Percentiles rank a stretch among this genome's conserved stretches.
Conservation (phyloP, 2,888 invertebrate genomes). For the Acanthosepion esculentum region DNA sequence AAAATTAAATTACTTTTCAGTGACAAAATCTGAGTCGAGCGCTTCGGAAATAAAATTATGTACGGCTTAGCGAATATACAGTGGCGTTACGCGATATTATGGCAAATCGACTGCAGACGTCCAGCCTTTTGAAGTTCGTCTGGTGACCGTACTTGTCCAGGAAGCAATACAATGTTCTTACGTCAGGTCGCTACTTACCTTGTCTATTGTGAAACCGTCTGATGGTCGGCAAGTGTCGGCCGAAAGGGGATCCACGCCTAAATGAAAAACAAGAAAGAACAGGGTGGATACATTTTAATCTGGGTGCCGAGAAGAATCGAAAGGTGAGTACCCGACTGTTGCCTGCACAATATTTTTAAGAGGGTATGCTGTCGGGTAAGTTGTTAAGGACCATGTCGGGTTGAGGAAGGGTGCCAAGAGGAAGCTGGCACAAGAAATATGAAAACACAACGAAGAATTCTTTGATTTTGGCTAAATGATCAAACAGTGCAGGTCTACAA, state of each 20-base stretch:
- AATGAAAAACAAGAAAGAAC: not conserved
- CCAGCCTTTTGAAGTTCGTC: not conserved
- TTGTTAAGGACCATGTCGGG: not conserved
- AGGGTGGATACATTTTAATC: not conserved
- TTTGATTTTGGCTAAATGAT: not conserved
- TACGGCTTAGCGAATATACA: not conserved
- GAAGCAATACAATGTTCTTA: not conserved
- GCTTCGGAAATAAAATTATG: not conserved
- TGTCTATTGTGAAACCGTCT: not conserved
- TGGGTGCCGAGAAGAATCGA: not conserved
- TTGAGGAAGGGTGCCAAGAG: not conserved
- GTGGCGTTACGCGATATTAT: not conserved
- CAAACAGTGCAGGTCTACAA: not conserved
- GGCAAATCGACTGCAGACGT: not conserved
- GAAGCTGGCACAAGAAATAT: not conserved
- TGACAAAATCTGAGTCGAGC: not conserved
- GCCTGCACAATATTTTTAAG: not conserved
- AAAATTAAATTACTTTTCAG: not conserved
- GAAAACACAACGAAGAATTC: not conserved
- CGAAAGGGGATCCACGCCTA: constrained; percentile 18
- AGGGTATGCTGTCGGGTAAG: not conserved
- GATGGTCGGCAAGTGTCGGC: not conserved
- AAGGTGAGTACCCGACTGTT: not conserved
- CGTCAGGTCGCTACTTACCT: not conserved
- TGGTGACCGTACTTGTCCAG: not conserved